Percentiles rank a stretch among this genome's conserved stretches.
phyloP scores from a whole-genome alignment of 2,888 invertebrate genomes.

The Flexamia atlantica region DNA sequence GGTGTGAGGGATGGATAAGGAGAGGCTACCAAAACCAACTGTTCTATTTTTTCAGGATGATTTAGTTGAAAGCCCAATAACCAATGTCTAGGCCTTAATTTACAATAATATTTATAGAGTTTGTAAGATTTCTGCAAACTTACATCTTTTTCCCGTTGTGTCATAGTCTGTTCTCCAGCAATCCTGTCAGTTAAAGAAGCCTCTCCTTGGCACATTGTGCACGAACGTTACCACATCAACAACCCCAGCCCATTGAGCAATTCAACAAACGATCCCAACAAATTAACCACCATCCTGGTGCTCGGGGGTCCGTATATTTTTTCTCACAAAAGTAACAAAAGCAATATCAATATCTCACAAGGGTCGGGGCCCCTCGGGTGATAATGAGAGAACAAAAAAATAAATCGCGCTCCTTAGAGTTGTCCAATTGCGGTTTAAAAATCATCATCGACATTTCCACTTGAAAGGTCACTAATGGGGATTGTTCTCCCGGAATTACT shows the following conservation, averaged over 20 bases:
- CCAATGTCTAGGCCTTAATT: too few relatives aligned
- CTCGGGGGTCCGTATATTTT: background rate
- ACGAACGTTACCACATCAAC: background rate
- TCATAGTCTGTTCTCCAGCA: too few relatives aligned
- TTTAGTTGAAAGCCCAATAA: too few relatives aligned
- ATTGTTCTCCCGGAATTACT: constrained; percentile 1
- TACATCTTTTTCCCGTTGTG: too few relatives aligned
- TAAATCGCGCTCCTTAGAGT: constrained; percentile 16
- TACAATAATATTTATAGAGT: too few relatives aligned
- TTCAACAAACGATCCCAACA: background rate
- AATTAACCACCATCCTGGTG: background rate
- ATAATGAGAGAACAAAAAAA: constrained; percentile 36
- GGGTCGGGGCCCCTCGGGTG: constrained; percentile 31
- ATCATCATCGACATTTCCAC: constrained; percentile 39
- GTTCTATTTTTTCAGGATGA: too few relatives aligned
- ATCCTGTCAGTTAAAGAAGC: background rate
- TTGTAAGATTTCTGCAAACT: too few relatives aligned
- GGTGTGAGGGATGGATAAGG: too few relatives aligned
- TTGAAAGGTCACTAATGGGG: constrained; percentile 42
- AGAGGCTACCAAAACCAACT: too few relatives aligned
- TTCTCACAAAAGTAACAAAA: constrained; percentile 23
- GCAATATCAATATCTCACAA: constrained; percentile 47
- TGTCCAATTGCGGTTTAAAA: constrained; percentile 40
- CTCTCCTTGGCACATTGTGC: background rate
- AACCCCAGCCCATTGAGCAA: constrained; percentile 1